Base-by-base conservation (phyloP, 2,888 invertebrate genomes). In the Hermodice carunculata region DNA sequence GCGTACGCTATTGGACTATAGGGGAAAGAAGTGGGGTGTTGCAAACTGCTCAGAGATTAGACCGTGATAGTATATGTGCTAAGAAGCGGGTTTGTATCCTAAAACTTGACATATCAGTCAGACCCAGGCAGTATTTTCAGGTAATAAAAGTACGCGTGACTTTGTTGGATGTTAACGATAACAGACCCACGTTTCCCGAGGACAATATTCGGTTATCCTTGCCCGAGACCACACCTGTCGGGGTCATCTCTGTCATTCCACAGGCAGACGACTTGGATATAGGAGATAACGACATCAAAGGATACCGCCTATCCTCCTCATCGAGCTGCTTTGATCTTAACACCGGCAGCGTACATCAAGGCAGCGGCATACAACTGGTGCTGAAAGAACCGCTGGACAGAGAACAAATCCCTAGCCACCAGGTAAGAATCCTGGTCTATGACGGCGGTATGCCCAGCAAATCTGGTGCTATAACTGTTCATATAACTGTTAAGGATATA, bases 361-460 rank as follows among this genome's bases (percentile, higher is more conserved):
- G 59, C 11, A 49, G 46, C 5, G 65, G 61, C 60, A 48, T 65
- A 3, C 60, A 56, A 14, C 56, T 65, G 4, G 60, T 65, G 2
- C 58, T 66, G 29, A 62, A 65, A 44, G 51, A 32, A 14, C 28
- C 44, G 26, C 53, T 66, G 46, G 66, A 66, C 43, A 29, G 66
- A 14, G 66, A 66, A 37, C n/a, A 22, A 19, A 29, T 24, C 6
- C 51, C 17, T 19, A 32, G 26, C 28, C 61, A 95, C 87, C 89
- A 91, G 56, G 89, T 96, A 46, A 91, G 91, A 76, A 90, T 97
- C 71, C 90, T 90, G 69, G 94, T 93, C 3, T 80, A 76, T 22
- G 84, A 83, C 66, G 79, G 79, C 5, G 69, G 77, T 1, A 54
- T 34, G 6, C 78, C 78, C 2, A 60, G 53, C 17, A 60, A 42